Evolutionary conservation across 2,888 invertebrate genomes (phyloP).

Genomic region (Cephus runcator): DNA sequence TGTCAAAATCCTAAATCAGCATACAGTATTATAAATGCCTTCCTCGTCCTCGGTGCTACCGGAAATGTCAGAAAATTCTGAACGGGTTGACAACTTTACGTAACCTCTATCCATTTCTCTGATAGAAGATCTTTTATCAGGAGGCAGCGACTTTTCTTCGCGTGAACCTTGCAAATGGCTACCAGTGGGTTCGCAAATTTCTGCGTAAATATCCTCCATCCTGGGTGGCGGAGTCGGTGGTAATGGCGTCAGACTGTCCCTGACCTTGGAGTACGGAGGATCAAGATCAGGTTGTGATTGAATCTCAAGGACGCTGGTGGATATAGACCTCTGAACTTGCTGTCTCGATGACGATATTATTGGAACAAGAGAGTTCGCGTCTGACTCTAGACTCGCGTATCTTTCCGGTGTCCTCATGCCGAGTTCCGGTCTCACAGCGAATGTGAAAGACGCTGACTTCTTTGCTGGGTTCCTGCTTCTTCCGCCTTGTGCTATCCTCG

Average conservation of each 20-base stretch:
- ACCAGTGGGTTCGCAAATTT: slow-evolving; percentile 55
- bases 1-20: slow-evolving; percentile 38
- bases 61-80: slow-evolving; percentile 56
- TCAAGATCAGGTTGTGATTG: slow-evolving; percentile 52
- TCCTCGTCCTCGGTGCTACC: slow-evolving; percentile 60
- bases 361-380: slow-evolving; percentile 46
- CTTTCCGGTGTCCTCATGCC: slow-evolving; percentile 60
- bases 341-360: slow-evolving; percentile 33
- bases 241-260: slow-evolving; percentile 56
- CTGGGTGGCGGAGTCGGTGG: slow-evolving; percentile 53
- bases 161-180: slow-evolving; percentile 23
- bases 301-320: slow-evolving; percentile 58
- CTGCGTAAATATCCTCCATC: slow-evolving; percentile 62
- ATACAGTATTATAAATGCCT: slow-evolving; percentile 63
- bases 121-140: slow-evolving; percentile 30
- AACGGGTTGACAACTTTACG: slow-evolving; percentile 55
- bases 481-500: slow-evolving; percentile 59
- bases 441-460: slow-evolving; percentile 61
- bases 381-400: slow-evolving; percentile 59
- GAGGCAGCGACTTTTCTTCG: slow-evolving; percentile 42
- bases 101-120: slow-evolving; percentile 57
- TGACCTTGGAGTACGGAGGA: slow-evolving; percentile 63
- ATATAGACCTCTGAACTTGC: slow-evolving; percentile 58
- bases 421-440: slow-evolving; percentile 59
- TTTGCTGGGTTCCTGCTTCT: slow-evolving; percentile 59